Base-by-base conservation (phyloP, 1,140 invertebrate genomes). In the Batillaria attramentaria region DNA sequence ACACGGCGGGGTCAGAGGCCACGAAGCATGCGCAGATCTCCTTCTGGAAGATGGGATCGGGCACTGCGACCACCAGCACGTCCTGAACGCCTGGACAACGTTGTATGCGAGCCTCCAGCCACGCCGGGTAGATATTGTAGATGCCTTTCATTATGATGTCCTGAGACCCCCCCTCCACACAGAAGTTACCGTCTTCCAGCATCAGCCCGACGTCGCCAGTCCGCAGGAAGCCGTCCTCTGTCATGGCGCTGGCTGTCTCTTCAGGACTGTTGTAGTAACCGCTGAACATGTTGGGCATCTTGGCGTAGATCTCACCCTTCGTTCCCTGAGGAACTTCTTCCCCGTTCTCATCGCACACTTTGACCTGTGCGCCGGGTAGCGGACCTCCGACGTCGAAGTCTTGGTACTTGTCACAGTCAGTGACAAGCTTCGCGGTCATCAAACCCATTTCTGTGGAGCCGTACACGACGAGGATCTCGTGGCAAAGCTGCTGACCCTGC, bases 11-110 rank as follows among this genome's bases (percentile, higher is more conserved):
- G 31, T 31, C n/a, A 31, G n/a, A 5, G 28, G 35, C 42, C 70
- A 73, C 31, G 8, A 76, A 39, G 37, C 54, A 62, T 37, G 73
- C 73, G 73, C 73, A 76, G 35, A 76, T 1, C 39, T 65, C 57
- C 28, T 62, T 35, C 1, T 31, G n/a, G 4, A 62, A 3, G 42
- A 18, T 5, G 6, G 33, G 33, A n/a, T 60, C 54, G 16, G 72
- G 72, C 13, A 74, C 72, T 24, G 54, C 73, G 3, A 60, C 54
- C 16, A 76, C 39, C 8, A 42, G 13, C 13, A 65, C 73, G 54
- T 76, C 46, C 28, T 57, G 28, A 28, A 74, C 20, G 35, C 72
- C 72, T 37, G 72, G 33, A 74, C 50, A 66, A 0, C 33, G n/a
- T 24, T 31, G n/a, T n/a, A 66, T 66, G 1, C n/a, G n/a, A 35